Conservation (phyloP, 1,140 invertebrate species). For the Bombus vancouverensis region DNA sequence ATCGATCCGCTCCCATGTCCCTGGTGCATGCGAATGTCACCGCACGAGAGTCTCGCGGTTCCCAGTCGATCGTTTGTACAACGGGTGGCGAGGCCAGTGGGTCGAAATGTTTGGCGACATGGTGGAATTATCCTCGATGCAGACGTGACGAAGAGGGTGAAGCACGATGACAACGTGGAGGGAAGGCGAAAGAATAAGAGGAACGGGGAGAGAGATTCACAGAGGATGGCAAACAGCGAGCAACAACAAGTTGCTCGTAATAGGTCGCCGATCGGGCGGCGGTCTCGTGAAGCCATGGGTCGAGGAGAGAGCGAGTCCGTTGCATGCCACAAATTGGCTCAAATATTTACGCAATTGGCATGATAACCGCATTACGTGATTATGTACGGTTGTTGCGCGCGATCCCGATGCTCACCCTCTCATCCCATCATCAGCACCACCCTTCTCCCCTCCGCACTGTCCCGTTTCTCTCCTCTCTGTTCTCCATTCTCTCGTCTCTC, state of each 20-base stretch:
- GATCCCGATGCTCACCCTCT: slow-evolving; percentile 73
- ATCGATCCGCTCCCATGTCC: slow-evolving; percentile 32
- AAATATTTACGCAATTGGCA: slow-evolving; percentile 82
- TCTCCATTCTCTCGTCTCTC: slow-evolving; percentile 9
- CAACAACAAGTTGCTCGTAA: slow-evolving; percentile 66
- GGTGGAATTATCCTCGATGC: slow-evolving; percentile 11
- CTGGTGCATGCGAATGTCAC: slow-evolving; percentile 38
- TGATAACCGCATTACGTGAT: slow-evolving; percentile 81
- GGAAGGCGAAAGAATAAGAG: slow-evolving; percentile 53
- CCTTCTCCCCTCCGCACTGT: slow-evolving; percentile 52
- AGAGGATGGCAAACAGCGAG: slow-evolving; percentile 48
- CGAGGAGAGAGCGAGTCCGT: slow-evolving; percentile 67
- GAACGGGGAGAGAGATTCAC: slow-evolving; percentile 26
- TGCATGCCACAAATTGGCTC: slow-evolving; percentile 80
- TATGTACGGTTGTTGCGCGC: slow-evolving; percentile 78
- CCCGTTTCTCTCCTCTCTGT: slow-evolving; percentile 8
- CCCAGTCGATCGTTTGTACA: slow-evolving; percentile 17
- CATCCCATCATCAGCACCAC: slow-evolving; percentile 62
- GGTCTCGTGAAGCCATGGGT: slow-evolving; percentile 53
- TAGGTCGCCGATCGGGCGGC: slow-evolving; percentile 63
- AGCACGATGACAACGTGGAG: background rate
- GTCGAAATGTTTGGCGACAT: slow-evolving; percentile 46
- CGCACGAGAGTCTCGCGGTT: slow-evolving; percentile 17
- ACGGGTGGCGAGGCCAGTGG: slow-evolving; percentile 13
- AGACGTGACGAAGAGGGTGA: background rate